phyloP scores from a whole-genome alignment of 2,113 vertebrate genomes.

The Clarias macrocephalus region DNA sequence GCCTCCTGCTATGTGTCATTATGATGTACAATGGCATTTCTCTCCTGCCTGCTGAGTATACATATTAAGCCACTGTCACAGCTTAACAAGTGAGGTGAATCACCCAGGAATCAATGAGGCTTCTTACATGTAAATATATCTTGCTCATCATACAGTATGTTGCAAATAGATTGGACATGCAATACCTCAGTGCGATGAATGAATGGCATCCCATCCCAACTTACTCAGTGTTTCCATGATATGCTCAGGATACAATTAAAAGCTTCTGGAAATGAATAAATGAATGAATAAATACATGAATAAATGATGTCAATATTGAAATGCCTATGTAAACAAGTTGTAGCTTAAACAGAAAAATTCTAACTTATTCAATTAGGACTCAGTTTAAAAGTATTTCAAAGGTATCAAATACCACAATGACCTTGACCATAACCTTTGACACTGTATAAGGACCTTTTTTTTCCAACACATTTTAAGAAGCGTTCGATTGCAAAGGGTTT shows the following conservation, averaged over 20 bases:
- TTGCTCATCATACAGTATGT: constrained; percentile 16
- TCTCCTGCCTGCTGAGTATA: constrained; percentile 60
- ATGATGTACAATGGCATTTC: constrained; percentile 68
- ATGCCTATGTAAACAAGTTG: background rate
- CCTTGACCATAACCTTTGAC: background rate
- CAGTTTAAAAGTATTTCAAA: background rate
- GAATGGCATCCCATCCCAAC: background rate
- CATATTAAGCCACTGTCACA: constrained; percentile 64
- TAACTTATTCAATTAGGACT: background rate
- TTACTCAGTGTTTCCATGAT: background rate
- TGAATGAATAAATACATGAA: background rate
- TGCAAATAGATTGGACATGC: constrained; percentile 15
- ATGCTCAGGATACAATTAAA: background rate
- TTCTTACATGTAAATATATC: constrained; percentile 33
- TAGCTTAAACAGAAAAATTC: background rate
- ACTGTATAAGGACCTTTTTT: background rate
- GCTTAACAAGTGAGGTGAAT: constrained; percentile 65
- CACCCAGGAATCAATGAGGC: background rate
- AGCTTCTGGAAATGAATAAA: background rate
- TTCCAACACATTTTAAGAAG: background rate
- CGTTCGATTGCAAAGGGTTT: background rate
- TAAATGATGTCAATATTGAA: background rate
- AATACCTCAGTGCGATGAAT: background rate
- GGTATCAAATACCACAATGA: background rate
- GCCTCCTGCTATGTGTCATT: constrained; percentile 52